Percentiles rank a stretch among this genome's conserved stretches.
phyloP scores from a whole-genome alignment of 2,113 vertebrate species.

The Hippocampus abdominalis region DNA sequence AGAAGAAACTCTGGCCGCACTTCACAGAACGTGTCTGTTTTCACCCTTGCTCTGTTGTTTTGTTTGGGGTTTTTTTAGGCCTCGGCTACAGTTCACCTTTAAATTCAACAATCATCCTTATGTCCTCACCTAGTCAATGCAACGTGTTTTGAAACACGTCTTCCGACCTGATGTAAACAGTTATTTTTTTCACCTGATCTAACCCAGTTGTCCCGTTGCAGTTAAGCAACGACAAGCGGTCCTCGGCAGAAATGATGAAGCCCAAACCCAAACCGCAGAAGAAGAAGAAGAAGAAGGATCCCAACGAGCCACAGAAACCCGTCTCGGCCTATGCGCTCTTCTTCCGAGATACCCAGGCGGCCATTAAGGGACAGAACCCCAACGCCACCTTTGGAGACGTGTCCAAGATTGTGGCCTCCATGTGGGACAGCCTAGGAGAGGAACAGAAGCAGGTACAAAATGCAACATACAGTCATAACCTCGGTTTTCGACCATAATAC shows the following conservation, averaged over 20 bases:
- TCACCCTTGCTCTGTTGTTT: constrained; percentile 9
- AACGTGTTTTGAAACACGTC: constrained; percentile 1
- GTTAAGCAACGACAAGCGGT: constrained; percentile 83
- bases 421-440: constrained; percentile 95
- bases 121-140: background rate
- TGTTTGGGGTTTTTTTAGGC: constrained; percentile 8
- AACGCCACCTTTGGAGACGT: constrained; percentile 93
- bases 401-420: constrained; percentile 94
- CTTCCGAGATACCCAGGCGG: constrained; percentile 94
- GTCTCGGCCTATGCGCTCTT: constrained; percentile 94
- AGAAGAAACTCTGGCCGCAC: constrained; percentile 30
- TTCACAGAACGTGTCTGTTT: constrained; percentile 56
- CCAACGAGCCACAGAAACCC: constrained; percentile 87
- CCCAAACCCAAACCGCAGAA: constrained; percentile 93
- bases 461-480: no score
- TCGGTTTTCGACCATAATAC: no score
- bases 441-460: constrained; percentile 88
- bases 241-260: constrained; percentile 82
- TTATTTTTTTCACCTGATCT: constrained; percentile 20
- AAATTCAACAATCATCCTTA: background rate
- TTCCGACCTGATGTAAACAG: background rate
- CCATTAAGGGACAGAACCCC: constrained; percentile 93
- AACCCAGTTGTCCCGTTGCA: constrained; percentile 26
- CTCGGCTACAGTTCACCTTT: background rate
- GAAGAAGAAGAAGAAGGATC: constrained; percentile 95